Evolutionary conservation across 2,797 vertebrate genomes (phyloP), one percentile per base, ranked within the genome.

Genomic region (Melanotaenia pygmaea): DNA sequence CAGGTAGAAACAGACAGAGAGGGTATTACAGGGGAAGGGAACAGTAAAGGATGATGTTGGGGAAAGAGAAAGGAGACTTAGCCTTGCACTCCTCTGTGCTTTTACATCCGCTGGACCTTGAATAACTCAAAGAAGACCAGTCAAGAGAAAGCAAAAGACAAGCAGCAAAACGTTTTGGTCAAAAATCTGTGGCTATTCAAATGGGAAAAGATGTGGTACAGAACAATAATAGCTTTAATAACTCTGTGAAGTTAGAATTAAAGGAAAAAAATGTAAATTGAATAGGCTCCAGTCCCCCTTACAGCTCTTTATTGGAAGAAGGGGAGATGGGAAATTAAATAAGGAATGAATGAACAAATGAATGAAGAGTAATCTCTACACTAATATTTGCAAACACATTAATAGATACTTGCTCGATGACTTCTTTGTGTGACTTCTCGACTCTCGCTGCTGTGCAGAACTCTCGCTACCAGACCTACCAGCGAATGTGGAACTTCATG

Each of bases 401-500:
- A 64, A 32, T 43, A 63, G 10, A 64, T 28, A 58, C 73, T 81
- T 68, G 60, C 65, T 65, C 64, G 43, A 34, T 9, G 10, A 72
- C 43, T 64, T 69, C 35, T 61, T 28, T 45, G 24, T 67, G n/a
- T 64, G 24, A 24, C 59, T 65, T 70, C 62, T 56, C 16, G 0
- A 71, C 51, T 43, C 11, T 28, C 3, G 11, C 5, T 1, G 10
- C 63, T 63, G 50, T 71, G 60, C 93, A 99, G 98, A 99, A 99
- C 90, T 99, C 98, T 10, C 96, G 97, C 63, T 99, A 99, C 89
- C 98, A 99, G 95, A 99, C 98, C 0, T 99, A 99, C 92, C 98
- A 99, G 86, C 94, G 98, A 37, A 99, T 99, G 98, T 99, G 98
- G 98, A 99, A 99, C 89, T 99, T 97, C 94, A 99, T 99, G 98